A percentile compares a stretch with the other conserved stretches of the same genome.
These are phyloP conservation scores for Saguinus midas DNA, from an alignment of 2,113 vertebrate species.

Conservation along the genomic window DNA sequence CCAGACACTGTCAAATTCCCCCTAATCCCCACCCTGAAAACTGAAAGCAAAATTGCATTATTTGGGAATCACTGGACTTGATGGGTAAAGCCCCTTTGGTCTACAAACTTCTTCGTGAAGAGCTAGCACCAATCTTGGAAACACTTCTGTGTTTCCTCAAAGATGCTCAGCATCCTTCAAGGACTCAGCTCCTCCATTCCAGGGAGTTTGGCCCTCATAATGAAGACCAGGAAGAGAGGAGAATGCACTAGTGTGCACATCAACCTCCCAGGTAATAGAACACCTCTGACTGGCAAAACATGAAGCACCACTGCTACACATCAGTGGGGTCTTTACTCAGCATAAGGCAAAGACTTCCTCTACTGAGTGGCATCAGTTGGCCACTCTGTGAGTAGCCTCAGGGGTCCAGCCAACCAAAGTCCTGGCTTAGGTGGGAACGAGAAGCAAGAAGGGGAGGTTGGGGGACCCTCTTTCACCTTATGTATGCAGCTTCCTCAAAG, in stretches of 20 bases:
- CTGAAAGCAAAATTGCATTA: background rate
- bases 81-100: background rate
- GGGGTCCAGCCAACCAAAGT: background rate
- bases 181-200: background rate
- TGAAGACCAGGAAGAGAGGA: background rate
- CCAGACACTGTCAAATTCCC: background rate
- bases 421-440: background rate
- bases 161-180: background rate
- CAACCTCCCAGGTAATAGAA: background rate
- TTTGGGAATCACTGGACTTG: background rate
- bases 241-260: background rate
- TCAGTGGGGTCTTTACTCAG: background rate
- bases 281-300: background rate
- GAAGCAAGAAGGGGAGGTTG: background rate
- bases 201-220: background rate
- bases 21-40: background rate
- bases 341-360: background rate
- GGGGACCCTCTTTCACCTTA: background rate
- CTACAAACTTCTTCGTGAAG: background rate
- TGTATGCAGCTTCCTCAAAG: background rate
- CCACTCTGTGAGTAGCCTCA: background rate
- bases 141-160: background rate
- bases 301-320: background rate
- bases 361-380: background rate
- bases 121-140: background rate